A percentile compares a stretch with the other conserved stretches of the same genome.
phyloP scores from a whole-genome alignment of 23 tunicate species.

The Botrylloides violaceus region DNA sequence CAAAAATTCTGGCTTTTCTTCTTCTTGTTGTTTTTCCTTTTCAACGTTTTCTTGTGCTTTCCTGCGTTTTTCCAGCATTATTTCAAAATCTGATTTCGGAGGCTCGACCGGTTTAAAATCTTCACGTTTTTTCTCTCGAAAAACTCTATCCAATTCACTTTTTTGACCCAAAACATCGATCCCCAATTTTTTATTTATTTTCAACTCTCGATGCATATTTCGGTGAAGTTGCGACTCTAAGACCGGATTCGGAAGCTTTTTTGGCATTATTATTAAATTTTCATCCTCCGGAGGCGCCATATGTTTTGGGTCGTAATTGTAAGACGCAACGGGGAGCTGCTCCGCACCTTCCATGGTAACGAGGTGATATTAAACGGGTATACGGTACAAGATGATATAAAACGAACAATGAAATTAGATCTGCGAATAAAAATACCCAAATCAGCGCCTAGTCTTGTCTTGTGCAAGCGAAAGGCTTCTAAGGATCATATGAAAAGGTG shows the following conservation, averaged over 20 bases:
- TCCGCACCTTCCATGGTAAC: too few relatives aligned
- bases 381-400: too few relatives aligned
- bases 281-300: conserved; percentile 35
- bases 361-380: too few relatives aligned
- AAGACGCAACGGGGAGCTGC: not conserved
- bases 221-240: conserved; percentile 47
- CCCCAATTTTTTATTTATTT: conserved; percentile 73
- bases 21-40: not conserved
- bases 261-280: conserved; percentile 55
- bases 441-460: too few relatives aligned
- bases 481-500: too few relatives aligned
- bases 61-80: conserved; percentile 44
- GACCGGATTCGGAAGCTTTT: conserved; percentile 72
- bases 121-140: conserved; percentile 42
- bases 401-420: too few relatives aligned
- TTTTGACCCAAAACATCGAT: conserved; percentile 76
- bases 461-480: too few relatives aligned
- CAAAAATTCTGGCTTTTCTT: conserved; percentile 17
- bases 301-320: not conserved
- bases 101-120: conserved; percentile 11
- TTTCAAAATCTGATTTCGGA: conserved; percentile 49
- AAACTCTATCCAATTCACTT: conserved; percentile 46
- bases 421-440: too few relatives aligned
- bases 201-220: conserved; percentile 62
- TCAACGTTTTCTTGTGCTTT: conserved; percentile 36